Base-by-base conservation (phyloP, 1,140 invertebrate genomes). In the Patella vulgata region DNA sequence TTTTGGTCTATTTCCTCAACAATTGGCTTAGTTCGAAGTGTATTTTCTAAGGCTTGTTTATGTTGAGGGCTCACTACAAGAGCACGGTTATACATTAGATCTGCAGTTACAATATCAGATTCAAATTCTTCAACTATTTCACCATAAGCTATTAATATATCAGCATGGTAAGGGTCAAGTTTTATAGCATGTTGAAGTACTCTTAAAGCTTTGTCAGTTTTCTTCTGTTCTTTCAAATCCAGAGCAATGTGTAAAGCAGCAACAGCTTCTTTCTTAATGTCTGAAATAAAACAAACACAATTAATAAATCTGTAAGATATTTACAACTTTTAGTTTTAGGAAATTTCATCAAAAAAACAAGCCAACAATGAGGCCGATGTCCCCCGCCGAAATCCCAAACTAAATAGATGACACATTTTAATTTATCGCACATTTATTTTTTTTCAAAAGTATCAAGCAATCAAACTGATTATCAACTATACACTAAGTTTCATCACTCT, bases 91-190 rank as follows among this genome's bases (percentile, higher is more conserved):
- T 96, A 97, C 67, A 95, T 88, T 74, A 94, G 92, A 86, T 98
- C 94, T 4, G 97, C 97, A 79, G 89, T 88, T 1, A 97, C 88
- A 25, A 97, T 85, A 85, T 98, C 93, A 31, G 93, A 89, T 68
- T 93, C 88, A 19, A 90, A 90, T 56, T 91, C 88, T 83, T 98
- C 96, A 27, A 97, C 82, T 83, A 96, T 96, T 84, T 98, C 94
- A 28, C 96, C 96, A 84, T 95, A 98, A 69, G 92, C 89, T 72
- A 93, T 94, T 12, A 99, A 83, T 48, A 98, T 90, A 74, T 98
- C 95, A 1, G 95, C 92, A 86, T 98, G 93, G 68, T 91, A 89
- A 0, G 97, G 96, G 19, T 94, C 92, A 25, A 98, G 84, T 0
- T 93, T 91, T 27, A 94, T 87, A 0, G 96, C 95, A 84, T 98